Percentiles rank a stretch among this genome's conserved stretches.
These are phyloP conservation scores for Nomada fucata DNA, from an alignment of 2,888 invertebrate species.

Conservation along the genomic window DNA sequence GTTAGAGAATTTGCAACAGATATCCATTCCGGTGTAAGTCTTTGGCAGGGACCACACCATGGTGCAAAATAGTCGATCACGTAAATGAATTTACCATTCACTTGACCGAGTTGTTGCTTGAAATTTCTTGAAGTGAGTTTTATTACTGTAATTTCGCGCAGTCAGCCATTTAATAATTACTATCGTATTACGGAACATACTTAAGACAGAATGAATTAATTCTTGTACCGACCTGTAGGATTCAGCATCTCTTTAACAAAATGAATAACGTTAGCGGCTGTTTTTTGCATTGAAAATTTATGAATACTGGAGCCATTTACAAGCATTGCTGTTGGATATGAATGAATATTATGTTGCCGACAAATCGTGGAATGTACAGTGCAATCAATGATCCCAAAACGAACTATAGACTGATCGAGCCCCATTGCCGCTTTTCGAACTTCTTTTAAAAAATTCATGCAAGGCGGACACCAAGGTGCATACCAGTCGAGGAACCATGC, in stretches of 20 bases:
- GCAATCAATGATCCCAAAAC: slow-evolving; percentile 89
- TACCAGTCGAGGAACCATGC: slow-evolving; percentile 91
- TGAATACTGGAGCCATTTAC: slow-evolving; percentile 86
- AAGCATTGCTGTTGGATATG: slow-evolving; percentile 89
- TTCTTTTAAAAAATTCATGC: slow-evolving; percentile 89
- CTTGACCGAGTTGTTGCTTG: slow-evolving; percentile 85
- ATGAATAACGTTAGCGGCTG: slow-evolving; percentile 86
- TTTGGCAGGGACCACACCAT: slow-evolving; percentile 91
- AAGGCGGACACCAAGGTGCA: slow-evolving; percentile 92
- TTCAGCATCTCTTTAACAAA: slow-evolving; percentile 87
- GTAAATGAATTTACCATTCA: slow-evolving; percentile 87
- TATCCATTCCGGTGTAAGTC: slow-evolving; percentile 89
- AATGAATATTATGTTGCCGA: slow-evolving; percentile 86
- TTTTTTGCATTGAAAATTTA: slow-evolving; percentile 87
- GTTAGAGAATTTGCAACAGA: slow-evolving; percentile 86
- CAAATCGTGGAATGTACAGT: slow-evolving; percentile 87
- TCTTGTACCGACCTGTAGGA: slow-evolving; percentile 83
- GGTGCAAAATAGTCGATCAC: slow-evolving; percentile 90
- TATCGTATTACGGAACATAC: not conserved
- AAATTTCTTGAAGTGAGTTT: slow-evolving; percentile 86
- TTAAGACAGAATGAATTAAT: not conserved
- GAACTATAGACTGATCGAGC: slow-evolving; percentile 84
- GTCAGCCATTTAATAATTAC: slow-evolving; percentile 8
- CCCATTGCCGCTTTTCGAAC: slow-evolving; percentile 87
- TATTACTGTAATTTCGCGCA: slow-evolving; percentile 84